Percentiles rank a stretch among this genome's conserved stretches.
Evolutionary conservation across 1,140 invertebrate species (phyloP).

Genomic region (Hyles vespertilio): DNA sequence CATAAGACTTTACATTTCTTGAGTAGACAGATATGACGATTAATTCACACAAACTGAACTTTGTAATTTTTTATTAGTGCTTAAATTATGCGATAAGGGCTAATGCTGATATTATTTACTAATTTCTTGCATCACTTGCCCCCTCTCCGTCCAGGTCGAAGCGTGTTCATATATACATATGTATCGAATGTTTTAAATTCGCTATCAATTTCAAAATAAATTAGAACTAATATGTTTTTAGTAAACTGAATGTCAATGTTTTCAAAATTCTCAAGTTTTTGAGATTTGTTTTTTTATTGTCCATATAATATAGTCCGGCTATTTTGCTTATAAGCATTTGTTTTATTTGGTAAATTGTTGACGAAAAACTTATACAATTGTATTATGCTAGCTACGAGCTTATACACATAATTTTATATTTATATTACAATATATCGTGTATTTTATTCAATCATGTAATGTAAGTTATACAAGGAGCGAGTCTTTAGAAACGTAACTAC

Average conservation of each 20-base stretch:
- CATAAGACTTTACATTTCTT: too few relatives aligned
- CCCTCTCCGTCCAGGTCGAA: constrained; percentile 68
- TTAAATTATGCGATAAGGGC: constrained; percentile 14
- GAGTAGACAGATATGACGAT: too few relatives aligned
- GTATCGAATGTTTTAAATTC: constrained; percentile 24
- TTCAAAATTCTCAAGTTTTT: too few relatives aligned
- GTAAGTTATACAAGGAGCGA: constrained; percentile 38
- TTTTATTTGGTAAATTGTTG: constrained; percentile 5
- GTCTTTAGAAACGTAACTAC: constrained; percentile 45
- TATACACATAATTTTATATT: constrained; percentile 40
- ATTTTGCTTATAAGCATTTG: too few relatives aligned
- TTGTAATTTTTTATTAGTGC: too few relatives aligned
- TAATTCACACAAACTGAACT: too few relatives aligned
- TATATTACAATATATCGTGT: constrained; percentile 27
- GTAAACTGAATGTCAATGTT: too few relatives aligned
- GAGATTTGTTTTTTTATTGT: too few relatives aligned
- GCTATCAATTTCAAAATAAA: background rate
- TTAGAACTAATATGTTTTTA: background rate
- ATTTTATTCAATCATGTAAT: constrained; percentile 38
- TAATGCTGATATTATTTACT: constrained; percentile 13
- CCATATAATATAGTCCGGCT: background rate
- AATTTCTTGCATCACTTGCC: constrained; percentile 46
- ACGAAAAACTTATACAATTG: constrained; percentile 2
- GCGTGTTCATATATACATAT: constrained; percentile 55
- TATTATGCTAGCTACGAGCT: constrained; percentile 43